Evolutionary conservation across 2,888 invertebrate genomes (phyloP).

Genomic region (Glaucopsyche alexis): DNA sequence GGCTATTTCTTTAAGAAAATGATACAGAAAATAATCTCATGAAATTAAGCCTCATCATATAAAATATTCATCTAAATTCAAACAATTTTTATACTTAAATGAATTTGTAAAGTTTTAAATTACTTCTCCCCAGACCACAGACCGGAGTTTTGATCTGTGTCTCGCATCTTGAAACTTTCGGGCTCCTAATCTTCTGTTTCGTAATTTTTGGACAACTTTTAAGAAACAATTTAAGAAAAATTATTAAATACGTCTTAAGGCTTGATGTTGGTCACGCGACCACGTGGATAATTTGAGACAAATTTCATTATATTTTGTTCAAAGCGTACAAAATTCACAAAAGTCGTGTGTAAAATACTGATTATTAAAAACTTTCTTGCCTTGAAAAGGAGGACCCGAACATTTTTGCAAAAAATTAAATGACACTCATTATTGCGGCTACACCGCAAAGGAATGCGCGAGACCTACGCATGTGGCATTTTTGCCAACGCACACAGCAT

Average conservation of each 20-base stretch:
- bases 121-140: conserved; percentile 18
- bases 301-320: neutral
- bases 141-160: conserved; percentile 7
- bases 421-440: too few species aligned
- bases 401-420: too few species aligned
- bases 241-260: neutral
- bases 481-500: too few species aligned
- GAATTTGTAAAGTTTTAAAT: conserved; percentile 11
- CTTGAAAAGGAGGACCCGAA: too few species aligned
- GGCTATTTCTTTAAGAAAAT: neutral
- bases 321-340: too few species aligned
- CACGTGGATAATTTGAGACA: neutral
- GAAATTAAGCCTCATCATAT: neutral
- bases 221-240: conserved; percentile 11
- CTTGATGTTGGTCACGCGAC: neutral
- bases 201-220: conserved; percentile 13
- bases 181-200: neutral
- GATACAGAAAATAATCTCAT: neutral
- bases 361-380: too few species aligned
- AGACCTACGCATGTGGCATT: too few species aligned
- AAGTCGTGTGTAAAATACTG: too few species aligned
- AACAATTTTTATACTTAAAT: conserved; percentile 8
- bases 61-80: conserved; percentile 5
- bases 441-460: too few species aligned
- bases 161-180: neutral